Evolutionary conservation across 23 tunicate species (phyloP), one percentile per base, ranked within the genome.

Genomic region (Pegea sp.): DNA sequence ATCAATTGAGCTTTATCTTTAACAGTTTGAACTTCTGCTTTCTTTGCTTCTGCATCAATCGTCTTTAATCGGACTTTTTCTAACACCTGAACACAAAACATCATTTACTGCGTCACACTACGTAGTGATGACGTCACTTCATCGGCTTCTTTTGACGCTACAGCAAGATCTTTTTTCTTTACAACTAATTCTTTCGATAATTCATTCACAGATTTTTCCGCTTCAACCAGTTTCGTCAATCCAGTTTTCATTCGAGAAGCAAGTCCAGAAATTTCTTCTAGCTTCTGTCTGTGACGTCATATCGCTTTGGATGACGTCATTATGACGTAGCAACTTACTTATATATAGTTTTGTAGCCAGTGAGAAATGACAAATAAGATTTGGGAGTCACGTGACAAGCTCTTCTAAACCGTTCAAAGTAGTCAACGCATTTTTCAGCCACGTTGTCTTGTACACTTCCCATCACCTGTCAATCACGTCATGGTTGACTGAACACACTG

Each of bases 381-480:
- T 89, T 89, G 23, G 98, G 98, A n/a, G 98, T 89, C 68, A 89
- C 98, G 76, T 89, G 98, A 57, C 98, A 89, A 19, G 90, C 76
- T 28, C 98, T 65, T 28, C 98, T 62, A 64, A 34, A 89, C 49
- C 98, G 54, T 44, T 89, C 98, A 57, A 89, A 89, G 34, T 89
- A 89, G 22, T 89, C 90, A 11, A 65, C 81, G 44, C 98, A 89
- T 57, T 70, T 77, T 54, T 89, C 98, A 28, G 98, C 88, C 3
- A 89, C 98, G 31, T 71, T 46, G 58, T 89, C 98, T 67, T 89
- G 98, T 23, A 71, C 90, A 16, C 79, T 66, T 30, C 98, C 98
- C 98, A 89, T 89, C 33, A 89, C 95, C 95, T 79, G 44, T 13
- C 28, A 58, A 4, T 8, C 7, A 6, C 7, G 19, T 8, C 46